Percentiles rank a stretch among this genome's conserved stretches.
These are phyloP conservation scores for Hipparchia sbordonii DNA, from an alignment of 2,888 invertebrate species.

Conservation along the genomic window DNA sequence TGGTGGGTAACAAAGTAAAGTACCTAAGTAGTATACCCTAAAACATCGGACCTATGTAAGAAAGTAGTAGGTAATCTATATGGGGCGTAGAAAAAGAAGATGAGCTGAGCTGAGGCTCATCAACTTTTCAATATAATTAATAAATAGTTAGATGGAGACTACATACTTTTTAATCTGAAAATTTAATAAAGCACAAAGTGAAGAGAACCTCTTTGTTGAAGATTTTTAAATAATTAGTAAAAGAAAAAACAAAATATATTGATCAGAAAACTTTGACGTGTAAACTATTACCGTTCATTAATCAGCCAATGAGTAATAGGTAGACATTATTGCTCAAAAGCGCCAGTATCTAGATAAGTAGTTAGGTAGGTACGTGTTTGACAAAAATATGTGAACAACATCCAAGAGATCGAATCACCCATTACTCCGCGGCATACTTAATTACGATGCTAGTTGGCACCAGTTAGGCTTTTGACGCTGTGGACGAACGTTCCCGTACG, in stretches of 20 bases:
- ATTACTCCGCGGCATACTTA: constrained; percentile 72
- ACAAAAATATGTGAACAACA: constrained; percentile 14
- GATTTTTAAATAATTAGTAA: not conserved
- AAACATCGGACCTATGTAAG: too few species aligned
- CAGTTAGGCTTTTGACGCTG: constrained; percentile 80
- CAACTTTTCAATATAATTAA: too few species aligned
- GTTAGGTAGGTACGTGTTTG: not conserved
- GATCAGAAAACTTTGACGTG: constrained; percentile 1
- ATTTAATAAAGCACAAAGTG: not conserved
- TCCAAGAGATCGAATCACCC: constrained; percentile 64
- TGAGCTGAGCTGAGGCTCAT: too few species aligned
- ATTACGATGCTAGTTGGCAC: constrained; percentile 73
- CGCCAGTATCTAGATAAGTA: constrained; percentile 21
- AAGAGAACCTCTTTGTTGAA: not conserved
- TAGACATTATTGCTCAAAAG: constrained; percentile 12
- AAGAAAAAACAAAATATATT: not conserved
- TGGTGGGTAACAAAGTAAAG: too few species aligned
- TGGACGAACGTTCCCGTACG: constrained; percentile 64
- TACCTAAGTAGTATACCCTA: too few species aligned
- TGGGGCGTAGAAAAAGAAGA: too few species aligned
- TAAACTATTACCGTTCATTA: constrained; percentile 23
- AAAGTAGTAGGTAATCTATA: too few species aligned
- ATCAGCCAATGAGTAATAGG: constrained; percentile 18
- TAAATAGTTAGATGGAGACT: too few species aligned
- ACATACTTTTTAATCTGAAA: too few species aligned